Conservation (phyloP, 92 coral and sea anemone genomes). For the Palythoa grandis region DNA sequence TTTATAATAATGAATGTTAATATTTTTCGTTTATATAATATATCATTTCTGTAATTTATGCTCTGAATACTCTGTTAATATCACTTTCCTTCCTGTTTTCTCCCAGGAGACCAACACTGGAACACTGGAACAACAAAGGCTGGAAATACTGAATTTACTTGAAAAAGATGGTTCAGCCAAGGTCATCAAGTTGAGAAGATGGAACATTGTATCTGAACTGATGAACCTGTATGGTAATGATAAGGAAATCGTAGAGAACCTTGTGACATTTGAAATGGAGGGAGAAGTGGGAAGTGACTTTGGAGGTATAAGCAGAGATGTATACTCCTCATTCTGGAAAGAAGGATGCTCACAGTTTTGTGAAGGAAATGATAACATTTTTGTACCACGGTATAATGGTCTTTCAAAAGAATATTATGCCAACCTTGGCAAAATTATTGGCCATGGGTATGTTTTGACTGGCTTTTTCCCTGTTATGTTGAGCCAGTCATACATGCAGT, state of each 20-base stretch:
- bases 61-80: background rate
- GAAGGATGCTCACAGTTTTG: conserved; percentile 15
- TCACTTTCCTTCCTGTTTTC: background rate
- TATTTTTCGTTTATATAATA: background rate
- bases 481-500: conserved; percentile 9
- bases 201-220: conserved; percentile 41
- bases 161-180: conserved; percentile 18
- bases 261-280: conserved; percentile 24
- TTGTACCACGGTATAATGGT: background rate
- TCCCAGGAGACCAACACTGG: conserved; percentile 11
- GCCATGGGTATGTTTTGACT: conserved; percentile 12
- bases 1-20: background rate
- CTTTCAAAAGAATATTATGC: background rate
- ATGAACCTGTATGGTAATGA: conserved; percentile 29
- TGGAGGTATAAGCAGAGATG: conserved; percentile 30
- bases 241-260: conserved; percentile 8
- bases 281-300: conserved; percentile 21
- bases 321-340: conserved; percentile 19
- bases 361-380: conserved; percentile 3
- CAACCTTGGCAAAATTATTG: background rate
- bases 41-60: background rate
- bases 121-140: conserved; percentile 24
- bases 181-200: conserved; percentile 21
- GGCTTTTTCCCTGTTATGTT: conserved; percentile 32
- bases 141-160: background rate